Evolutionary conservation across 2,888 invertebrate genomes (phyloP), one percentile per base, ranked within the genome.

Genomic region (Fragum whitleyi): DNA sequence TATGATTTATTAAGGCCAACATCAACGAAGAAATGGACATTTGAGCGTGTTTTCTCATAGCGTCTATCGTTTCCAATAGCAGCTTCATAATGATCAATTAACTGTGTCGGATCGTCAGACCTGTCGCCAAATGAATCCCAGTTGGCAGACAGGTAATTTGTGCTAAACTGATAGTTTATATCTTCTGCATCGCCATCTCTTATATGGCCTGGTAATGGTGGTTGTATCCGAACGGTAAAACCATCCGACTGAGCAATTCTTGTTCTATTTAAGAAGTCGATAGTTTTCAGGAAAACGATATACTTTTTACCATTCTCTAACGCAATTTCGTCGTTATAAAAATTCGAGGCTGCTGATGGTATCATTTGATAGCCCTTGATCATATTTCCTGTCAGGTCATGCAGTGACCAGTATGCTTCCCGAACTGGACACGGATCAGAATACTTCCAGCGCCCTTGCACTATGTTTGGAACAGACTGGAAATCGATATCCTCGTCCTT

Each of bases 61-160:
- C 90, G 79, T 19, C 88, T 69, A 77, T 91, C 90, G 51, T 88
- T 89, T 51, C 91, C 91, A 32, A 91, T 75, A 11, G 91, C 90
- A 19, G 91, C 88, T 74, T 90, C 90, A 78, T 90, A 91, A 36
- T 84, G 61, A 2, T 65, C 53, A 21, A 90, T 87, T 2, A 75
- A 47, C 53, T 90, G 90, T 11, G 84, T 86, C 23, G 88, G 88
- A 67, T 83, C 83, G 14, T 68, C 72, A 16, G 85, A 79, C 11
- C 62, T 76, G 57, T 85, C 84, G 11, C 91, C 91, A 71, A 91
- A 91, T 3, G 68, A 74, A 71, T 88, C 85, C 91, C 91, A 91
- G 68, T 90, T 90, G 36, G 86, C 85, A 23, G 84, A 82, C 21
- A 90, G 69, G 59, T 85, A 76, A 0, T 77, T 77, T 0, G 76